Conservation (phyloP, 2,797 vertebrate genomes). For the Rachycentron canadum region DNA sequence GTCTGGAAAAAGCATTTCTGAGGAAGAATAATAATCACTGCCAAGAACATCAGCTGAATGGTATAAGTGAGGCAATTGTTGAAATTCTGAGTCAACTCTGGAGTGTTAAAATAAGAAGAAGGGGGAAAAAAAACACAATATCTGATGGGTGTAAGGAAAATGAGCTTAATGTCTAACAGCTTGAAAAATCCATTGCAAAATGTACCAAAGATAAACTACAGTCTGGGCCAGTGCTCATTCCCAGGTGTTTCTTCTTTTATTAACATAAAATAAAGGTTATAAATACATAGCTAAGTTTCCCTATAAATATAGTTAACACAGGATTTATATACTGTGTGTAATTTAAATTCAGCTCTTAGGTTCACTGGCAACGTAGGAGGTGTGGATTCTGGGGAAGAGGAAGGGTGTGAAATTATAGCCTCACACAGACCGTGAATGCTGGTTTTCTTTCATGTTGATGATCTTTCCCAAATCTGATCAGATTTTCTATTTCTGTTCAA, state of each 20-base stretch:
- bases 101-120: not conserved
- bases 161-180: not conserved
- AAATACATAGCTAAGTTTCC: not conserved
- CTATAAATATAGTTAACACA: not conserved
- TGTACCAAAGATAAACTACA: not conserved
- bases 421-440: no score
- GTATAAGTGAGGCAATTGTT: not conserved
- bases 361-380: no score
- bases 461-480: no score
- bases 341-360: not conserved
- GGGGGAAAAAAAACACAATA: not conserved
- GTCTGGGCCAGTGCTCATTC: not conserved
- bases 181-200: not conserved
- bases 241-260: not conserved
- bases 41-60: not conserved
- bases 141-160: not conserved
- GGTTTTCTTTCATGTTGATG: no score
- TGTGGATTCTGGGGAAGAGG: no score
- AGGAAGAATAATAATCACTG: not conserved
- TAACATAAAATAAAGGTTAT: not conserved
- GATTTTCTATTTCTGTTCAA: no score
- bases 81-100: not conserved
- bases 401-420: no score
- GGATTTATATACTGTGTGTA: not conserved
- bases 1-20: not conserved